These are phyloP conservation scores for Operophtera brumata DNA, from an alignment of 2,888 invertebrate species.

Conservation along the genomic window DNA sequence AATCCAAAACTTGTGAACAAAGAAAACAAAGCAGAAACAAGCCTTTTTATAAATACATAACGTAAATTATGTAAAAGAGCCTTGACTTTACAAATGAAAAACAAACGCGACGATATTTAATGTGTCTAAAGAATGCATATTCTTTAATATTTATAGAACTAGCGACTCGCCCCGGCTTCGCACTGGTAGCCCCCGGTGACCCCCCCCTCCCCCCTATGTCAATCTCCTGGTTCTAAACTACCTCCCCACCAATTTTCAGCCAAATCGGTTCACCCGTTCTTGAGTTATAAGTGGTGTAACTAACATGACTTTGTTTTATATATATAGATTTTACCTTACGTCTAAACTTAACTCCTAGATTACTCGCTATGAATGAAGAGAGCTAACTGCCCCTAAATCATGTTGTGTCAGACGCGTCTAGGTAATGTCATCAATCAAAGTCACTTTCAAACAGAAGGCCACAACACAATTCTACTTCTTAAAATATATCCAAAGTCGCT, in stretches of 20 bases:
- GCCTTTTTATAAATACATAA: background rate
- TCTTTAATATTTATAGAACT: background rate
- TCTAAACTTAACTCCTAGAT: no score
- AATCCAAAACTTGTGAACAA: background rate
- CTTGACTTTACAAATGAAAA: background rate
- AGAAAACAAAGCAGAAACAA: background rate
- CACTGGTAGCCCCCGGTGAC: no score
- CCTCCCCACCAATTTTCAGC: no score
- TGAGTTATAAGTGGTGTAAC: no score
- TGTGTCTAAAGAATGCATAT: background rate
- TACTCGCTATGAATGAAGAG: background rate
- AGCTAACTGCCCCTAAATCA: constrained; percentile 13
- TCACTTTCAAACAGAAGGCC: constrained; percentile 25
- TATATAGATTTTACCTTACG: no score
- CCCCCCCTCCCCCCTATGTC: no score
- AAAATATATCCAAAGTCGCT: constrained; percentile 27
- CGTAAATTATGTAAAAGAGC: background rate
- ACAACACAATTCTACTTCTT: constrained; percentile 23
- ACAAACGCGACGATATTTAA: background rate
- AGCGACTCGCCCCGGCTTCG: no score
- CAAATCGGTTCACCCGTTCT: no score
- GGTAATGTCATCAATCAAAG: constrained; percentile 29
- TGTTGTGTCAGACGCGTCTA: constrained; percentile 16
- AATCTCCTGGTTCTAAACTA: no score
- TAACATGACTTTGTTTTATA: no score